These are phyloP conservation scores for Heloderma charlesbogerti DNA, from an alignment of 2,113 vertebrate genomes.

Conservation along the genomic window DNA sequence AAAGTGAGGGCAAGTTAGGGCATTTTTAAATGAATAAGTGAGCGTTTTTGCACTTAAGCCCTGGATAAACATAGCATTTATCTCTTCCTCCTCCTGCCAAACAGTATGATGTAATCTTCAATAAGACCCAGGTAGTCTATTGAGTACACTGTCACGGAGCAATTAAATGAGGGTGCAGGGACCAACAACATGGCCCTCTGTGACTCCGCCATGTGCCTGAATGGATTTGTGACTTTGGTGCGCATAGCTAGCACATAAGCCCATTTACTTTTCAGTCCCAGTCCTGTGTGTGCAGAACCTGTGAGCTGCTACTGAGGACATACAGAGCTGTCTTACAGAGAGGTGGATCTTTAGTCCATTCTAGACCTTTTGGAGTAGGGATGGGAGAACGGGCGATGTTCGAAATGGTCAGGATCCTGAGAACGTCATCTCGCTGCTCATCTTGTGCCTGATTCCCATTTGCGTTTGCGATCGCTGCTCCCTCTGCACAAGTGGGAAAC, in stretches of 20 bases:
- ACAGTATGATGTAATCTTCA: neutral
- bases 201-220: neutral
- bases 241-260: neutral
- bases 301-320: neutral
- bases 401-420: too few species aligned
- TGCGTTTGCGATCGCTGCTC: too few species aligned
- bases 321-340: too few species aligned
- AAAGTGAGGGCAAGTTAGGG: neutral
- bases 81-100: neutral
- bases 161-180: neutral
- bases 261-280: neutral
- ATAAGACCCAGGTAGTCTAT: neutral
- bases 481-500: too few species aligned
- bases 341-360: too few species aligned
- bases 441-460: too few species aligned
- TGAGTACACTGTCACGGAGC: neutral
- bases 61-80: neutral
- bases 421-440: too few species aligned
- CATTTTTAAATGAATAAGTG: neutral
- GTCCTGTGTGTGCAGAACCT: neutral
- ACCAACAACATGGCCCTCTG: too few species aligned
- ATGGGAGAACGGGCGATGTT: too few species aligned
- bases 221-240: neutral
- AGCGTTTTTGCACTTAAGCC: neutral
- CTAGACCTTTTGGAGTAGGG: too few species aligned